Percentiles rank a stretch among this genome's conserved stretches.
phyloP scores from a whole-genome alignment of 2,113 vertebrate species.

The Calonectris borealis region DNA sequence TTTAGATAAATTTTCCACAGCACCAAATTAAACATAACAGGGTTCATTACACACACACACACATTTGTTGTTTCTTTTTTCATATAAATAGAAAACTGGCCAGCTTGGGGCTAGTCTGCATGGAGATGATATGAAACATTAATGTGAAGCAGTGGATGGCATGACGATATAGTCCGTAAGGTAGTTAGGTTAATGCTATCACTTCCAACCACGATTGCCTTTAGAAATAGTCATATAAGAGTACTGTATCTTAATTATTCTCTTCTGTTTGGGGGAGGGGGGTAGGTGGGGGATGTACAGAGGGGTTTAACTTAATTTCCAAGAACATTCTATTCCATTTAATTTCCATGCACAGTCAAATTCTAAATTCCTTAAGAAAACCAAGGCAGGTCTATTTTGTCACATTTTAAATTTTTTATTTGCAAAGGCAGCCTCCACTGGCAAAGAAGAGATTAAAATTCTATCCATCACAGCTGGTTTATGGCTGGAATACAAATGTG shows the following conservation, averaged over 20 bases:
- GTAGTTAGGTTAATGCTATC: not conserved
- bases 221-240: not conserved
- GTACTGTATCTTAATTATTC: not conserved
- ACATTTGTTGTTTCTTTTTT: not conserved
- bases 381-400: not conserved
- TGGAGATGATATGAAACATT: constrained; percentile 8
- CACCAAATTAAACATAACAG: not conserved
- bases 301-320: not conserved
- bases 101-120: constrained; percentile 31
- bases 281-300: not conserved
- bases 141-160: not conserved
- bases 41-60: not conserved
- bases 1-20: not conserved
- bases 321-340: not conserved
- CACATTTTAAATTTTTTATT: not conserved
- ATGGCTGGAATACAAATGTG: not conserved
- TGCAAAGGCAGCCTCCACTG: not conserved
- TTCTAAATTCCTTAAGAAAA: constrained; percentile 11
- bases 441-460: constrained; percentile 22
- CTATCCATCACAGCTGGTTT: not conserved
- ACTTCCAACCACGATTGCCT: not conserved
- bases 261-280: not conserved
- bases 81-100: not conserved
- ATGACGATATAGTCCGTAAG: not conserved
- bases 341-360: not conserved